Evolutionary conservation across 1,140 invertebrate genomes (phyloP), one percentile per base, ranked within the genome.

Genomic region (Drosophila busckii): DNA sequence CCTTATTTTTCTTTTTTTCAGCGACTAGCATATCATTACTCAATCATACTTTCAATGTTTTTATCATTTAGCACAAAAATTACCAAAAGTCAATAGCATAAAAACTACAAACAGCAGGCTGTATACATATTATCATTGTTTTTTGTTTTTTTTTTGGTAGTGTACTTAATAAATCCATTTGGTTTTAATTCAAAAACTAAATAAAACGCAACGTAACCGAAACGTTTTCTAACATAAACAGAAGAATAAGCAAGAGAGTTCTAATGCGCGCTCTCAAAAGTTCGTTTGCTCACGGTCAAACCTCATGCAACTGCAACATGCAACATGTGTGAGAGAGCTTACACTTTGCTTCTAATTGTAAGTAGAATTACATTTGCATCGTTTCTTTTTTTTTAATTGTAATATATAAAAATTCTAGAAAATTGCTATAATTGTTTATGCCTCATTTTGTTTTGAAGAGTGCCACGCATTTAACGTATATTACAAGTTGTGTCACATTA

Each of bases 341-440:
- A n/a, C n/a, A n/a, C n/a, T n/a, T n/a, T n/a, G n/a, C n/a, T n/a
- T n/a, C n/a, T n/a, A n/a, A n/a, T n/a, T n/a, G n/a, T 23, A 23
- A 4, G 61, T 54, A 53, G 56, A 52, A 20, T 61, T 49, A 62
- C 35, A 60, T 25, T 16, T 44, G 10, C 41, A 46, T 22, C 29
- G 42, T 31, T 38, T 59, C 31, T 13, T 31, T 32, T n/a, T 60
- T 60, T 9, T 63, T 76, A 55, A 70, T 63, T 53, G 32, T 76
- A 83, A 78, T 84, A 84, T n/a, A n/a, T 78, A 84, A 84, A 84
- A 83, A 84, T 84, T 83, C 78, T 83, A 84, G 78, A 84, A 83
- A 83, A 83, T 78, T 76, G 63, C 78, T 83, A 83, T 49, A 16
- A 19, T 29, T 25, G 22, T 10, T 19, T 9, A 10, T 34, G 25